Conservation (phyloP, 1,140 invertebrate species). For the Euwallacea similis region DNA sequence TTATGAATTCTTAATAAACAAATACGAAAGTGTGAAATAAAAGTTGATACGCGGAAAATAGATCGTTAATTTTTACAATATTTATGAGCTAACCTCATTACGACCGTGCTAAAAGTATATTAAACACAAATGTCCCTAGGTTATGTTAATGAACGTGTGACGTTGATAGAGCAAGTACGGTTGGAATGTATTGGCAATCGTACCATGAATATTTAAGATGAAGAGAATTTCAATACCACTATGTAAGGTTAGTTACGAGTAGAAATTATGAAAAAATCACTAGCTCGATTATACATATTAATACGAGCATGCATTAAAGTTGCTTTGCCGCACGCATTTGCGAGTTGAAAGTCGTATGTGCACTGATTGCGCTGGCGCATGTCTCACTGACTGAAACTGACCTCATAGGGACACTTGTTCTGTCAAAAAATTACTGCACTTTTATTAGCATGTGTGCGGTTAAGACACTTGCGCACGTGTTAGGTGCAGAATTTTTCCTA, state of each 20-base stretch:
- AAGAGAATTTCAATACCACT: constrained; percentile 1
- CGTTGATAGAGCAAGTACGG: constrained; percentile 1
- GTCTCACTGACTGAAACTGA: too few relatives aligned
- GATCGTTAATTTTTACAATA: not conserved
- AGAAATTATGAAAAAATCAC: too few relatives aligned
- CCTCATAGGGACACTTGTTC: too few relatives aligned
- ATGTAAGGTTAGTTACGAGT: not conserved
- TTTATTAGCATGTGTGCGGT: too few relatives aligned
- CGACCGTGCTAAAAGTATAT: not conserved
- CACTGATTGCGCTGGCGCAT: too few relatives aligned
- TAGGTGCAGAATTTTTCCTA: too few relatives aligned
- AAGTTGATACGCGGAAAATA: constrained; percentile 5
- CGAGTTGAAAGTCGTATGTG: too few relatives aligned
- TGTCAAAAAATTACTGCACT: too few relatives aligned
- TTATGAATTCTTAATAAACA: constrained; percentile 2
- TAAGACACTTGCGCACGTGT: too few relatives aligned
- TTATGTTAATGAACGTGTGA: constrained; percentile 5
- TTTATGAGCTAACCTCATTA: not conserved
- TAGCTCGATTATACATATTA: too few relatives aligned
- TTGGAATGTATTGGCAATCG: constrained; percentile 7
- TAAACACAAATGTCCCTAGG: constrained; percentile 7
- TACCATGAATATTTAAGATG: constrained; percentile 5
- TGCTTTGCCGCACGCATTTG: too few relatives aligned
- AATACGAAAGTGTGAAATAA: constrained; percentile 6
- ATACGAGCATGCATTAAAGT: too few relatives aligned